Evolutionary conservation across 2,797 vertebrate species (phyloP).

Genomic region (Rhinatrema bivittatum): DNA sequence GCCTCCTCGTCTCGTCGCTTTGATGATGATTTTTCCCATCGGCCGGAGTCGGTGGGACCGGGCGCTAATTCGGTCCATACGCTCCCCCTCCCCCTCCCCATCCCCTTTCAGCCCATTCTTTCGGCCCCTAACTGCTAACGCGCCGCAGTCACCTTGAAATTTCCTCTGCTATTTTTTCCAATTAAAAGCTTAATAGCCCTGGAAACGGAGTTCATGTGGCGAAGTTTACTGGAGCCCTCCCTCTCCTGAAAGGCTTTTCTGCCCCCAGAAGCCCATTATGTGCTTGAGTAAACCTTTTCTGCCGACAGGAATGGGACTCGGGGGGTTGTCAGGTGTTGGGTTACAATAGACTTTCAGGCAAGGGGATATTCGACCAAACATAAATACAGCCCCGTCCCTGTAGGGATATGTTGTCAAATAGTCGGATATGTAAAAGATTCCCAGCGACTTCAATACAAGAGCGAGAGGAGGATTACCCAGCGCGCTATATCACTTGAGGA

Average conservation of each 20-base stretch:
- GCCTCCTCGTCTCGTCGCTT: neutral
- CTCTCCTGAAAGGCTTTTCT: slow-evolving; percentile 76
- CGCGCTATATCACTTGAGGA: slow-evolving; percentile 41
- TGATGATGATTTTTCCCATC: slow-evolving; percentile 27
- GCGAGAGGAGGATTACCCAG: slow-evolving; percentile 55
- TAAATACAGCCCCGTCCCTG: slow-evolving; percentile 56
- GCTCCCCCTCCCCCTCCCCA: slow-evolving; percentile 65
- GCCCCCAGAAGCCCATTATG: slow-evolving; percentile 91
- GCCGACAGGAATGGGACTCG: slow-evolving; percentile 73
- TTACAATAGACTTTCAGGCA: slow-evolving; percentile 82
- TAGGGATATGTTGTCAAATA: slow-evolving; percentile 64
- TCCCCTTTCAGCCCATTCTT: slow-evolving; percentile 56
- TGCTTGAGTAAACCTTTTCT: slow-evolving; percentile 98
- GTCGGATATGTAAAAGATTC: slow-evolving; percentile 48
- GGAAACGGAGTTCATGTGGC: slow-evolving; percentile 89
- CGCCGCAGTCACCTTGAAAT: slow-evolving; percentile 91
- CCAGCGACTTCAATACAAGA: slow-evolving; percentile 47
- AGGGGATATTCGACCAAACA: slow-evolving; percentile 69
- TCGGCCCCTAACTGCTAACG: slow-evolving; percentile 68
- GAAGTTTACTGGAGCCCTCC: slow-evolving; percentile 80
- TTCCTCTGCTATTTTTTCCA: slow-evolving; percentile 93
- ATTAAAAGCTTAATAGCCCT: slow-evolving; percentile 99
- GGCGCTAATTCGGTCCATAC: slow-evolving; percentile 48
- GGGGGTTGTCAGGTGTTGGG: slow-evolving; percentile 81
- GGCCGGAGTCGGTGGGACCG: slow-evolving; percentile 11